Conservation (phyloP, 2,888 invertebrate genomes). For the Lagria hirta region DNA sequence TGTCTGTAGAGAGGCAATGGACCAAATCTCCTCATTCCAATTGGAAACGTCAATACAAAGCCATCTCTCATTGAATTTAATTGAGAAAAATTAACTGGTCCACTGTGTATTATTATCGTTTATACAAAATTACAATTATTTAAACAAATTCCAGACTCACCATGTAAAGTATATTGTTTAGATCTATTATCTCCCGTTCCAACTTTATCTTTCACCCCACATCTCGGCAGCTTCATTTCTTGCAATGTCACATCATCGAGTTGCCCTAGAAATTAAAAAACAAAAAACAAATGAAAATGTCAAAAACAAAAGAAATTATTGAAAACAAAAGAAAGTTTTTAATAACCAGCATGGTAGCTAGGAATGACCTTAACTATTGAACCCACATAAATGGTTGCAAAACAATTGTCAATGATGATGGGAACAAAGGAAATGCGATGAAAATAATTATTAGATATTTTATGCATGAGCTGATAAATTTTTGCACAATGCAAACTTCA, state of each 20-base stretch:
- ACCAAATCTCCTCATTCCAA: constrained; percentile 25
- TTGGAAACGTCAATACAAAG: background rate
- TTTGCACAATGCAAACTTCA: too few species aligned
- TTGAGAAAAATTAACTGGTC: background rate
- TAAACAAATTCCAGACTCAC: too few species aligned
- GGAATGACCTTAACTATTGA: constrained; percentile 8
- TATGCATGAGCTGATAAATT: too few species aligned
- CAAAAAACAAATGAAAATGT: too few species aligned
- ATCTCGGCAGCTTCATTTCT: constrained; percentile 83
- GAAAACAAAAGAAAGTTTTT: background rate
- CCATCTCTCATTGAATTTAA: background rate
- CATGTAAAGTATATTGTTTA: constrained; percentile 90
- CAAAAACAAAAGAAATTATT: constrained; percentile 36
- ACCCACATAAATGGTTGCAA: constrained; percentile 5
- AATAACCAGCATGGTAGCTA: too few species aligned
- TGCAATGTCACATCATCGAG: constrained; percentile 76
- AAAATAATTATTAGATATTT: too few species aligned
- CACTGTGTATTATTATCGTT: constrained; percentile 6
- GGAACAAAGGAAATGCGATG: background rate
- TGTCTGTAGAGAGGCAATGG: too few species aligned
- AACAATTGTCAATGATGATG: constrained; percentile 1
- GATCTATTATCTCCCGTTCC: constrained; percentile 75
- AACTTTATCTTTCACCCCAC: constrained; percentile 90
- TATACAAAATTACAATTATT: too few species aligned
- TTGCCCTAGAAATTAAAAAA: too few species aligned